Base-by-base conservation (phyloP, 2,797 vertebrate species). In the Galaxias olidus region DNA sequence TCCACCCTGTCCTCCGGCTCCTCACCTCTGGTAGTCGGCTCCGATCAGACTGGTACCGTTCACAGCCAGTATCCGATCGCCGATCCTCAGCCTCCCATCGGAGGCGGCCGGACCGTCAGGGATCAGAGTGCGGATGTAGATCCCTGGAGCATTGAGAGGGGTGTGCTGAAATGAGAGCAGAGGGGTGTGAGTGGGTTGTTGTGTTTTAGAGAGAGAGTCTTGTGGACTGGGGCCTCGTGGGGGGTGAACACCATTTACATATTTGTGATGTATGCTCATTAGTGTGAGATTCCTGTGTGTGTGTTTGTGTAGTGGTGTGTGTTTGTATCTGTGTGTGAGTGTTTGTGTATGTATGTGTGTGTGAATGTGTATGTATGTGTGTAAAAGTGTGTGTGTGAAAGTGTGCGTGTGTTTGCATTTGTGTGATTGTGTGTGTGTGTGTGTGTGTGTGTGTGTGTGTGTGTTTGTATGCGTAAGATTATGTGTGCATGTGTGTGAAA, bases 51-150 rank as follows among this genome's bases (percentile, higher is more conserved):
- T 98, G 78, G 92, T 94, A 50, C 96, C 96, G 0, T 98, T 96
- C 74, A 97, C 96, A 0, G 96, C 96, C 81, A 98, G 91, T 87
- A 98, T 97, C n/a, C 94, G 93, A 83, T 98, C 96, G 48, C 97
- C 96, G 0, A 98, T 92, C 47, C 93, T 90, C 64, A 98, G 91
- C 4, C 96, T 72, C 47, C 97, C 95, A 0, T 97, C 93, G 0
- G 92, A 74, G 0, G 95, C 95, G 0, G 96, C 97, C 0, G 96
- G 96, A 19, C 96, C 95, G 12, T 96, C 95, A 0, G 95, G 95
- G 17, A 98, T 94, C 76, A 98, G 90, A 0, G 97, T 98, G 79
- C 96, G 91, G 88, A 98, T 96, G 86, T 98, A 98, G 83, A 98
- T 98, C 48, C 97, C 97, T 0, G 96, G 94, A 52, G 92, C 80